These are phyloP conservation scores for Drosophila subpulchrella DNA, from an alignment of 1,140 invertebrate genomes.

Conservation along the genomic window DNA sequence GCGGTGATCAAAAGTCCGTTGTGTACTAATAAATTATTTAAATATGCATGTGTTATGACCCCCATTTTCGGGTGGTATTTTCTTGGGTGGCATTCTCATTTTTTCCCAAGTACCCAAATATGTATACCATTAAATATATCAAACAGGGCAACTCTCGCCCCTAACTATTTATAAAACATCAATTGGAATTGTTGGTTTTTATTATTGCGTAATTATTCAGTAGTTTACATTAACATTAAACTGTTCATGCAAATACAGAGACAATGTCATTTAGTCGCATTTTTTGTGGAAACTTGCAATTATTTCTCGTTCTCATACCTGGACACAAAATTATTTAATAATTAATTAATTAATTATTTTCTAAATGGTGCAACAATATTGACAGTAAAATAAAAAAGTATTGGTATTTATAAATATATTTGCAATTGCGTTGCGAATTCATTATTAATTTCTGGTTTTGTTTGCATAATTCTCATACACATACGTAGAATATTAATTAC, in stretches of 20 bases:
- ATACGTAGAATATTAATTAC: conserved; percentile 29
- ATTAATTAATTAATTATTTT: conserved; percentile 53
- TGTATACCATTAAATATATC: too few species aligned
- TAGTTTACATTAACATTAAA: conserved; percentile 51
- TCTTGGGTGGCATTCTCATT: too few species aligned
- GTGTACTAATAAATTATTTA: conserved; percentile 68
- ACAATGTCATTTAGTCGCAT: conserved; percentile 6
- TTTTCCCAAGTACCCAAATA: too few species aligned
- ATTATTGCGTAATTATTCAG: conserved; percentile 48
- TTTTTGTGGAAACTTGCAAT: conserved; percentile 9
- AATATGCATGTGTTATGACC: conserved; percentile 62
- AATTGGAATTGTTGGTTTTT: conserved; percentile 4
- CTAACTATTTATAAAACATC: not conserved
- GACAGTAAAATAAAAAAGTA: conserved; percentile 31
- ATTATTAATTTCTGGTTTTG: conserved; percentile 17
- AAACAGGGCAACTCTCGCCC: not conserved
- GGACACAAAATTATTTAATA: conserved; percentile 56
- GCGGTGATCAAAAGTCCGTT: conserved; percentile 50
- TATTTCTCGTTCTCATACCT: not conserved
- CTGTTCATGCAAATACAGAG: conserved; percentile 37
- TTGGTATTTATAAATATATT: conserved; percentile 17
- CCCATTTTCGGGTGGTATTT: too few species aligned
- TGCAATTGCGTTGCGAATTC: conserved; percentile 19
- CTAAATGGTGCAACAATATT: conserved; percentile 68
- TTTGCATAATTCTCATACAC: conserved; percentile 21